These are phyloP conservation scores for Penaeus japonicus DNA, from an alignment of 1,140 invertebrate species.

Conservation along the genomic window DNA sequence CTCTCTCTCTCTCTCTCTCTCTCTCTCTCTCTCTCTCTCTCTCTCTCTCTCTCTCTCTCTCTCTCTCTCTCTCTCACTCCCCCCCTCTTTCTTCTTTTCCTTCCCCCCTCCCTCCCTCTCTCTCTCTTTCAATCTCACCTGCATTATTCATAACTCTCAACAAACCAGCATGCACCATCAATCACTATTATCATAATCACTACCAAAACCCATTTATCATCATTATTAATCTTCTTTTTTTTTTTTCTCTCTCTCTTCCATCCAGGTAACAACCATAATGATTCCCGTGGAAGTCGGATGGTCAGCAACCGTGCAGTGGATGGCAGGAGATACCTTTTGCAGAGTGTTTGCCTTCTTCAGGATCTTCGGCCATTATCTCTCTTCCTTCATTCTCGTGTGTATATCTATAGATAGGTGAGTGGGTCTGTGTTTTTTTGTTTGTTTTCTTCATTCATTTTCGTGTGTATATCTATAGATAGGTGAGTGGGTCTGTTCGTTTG, in stretches of 20 bases:
- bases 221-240: no score
- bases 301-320: constrained; percentile 83
- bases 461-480: constrained; percentile 79
- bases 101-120: neutral
- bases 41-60: no score
- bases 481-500: constrained; percentile 60
- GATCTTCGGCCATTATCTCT: constrained; percentile 85
- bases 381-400: constrained; percentile 85
- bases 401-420: constrained; percentile 83
- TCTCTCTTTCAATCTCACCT: neutral
- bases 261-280: constrained; percentile 86
- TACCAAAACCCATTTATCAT: no score
- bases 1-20: neutral
- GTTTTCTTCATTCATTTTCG: no score
- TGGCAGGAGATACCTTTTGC: constrained; percentile 78
- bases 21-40: no score
- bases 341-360: constrained; percentile 84
- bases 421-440: neutral
- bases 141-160: no score
- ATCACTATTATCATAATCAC: no score
- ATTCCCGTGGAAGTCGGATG: constrained; percentile 91
- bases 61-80: neutral
- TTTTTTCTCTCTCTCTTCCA: constrained; percentile 9
- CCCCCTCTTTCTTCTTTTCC: neutral
- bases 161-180: no score